Percentiles rank a stretch among this genome's conserved stretches.
phyloP scores from a whole-genome alignment of 2,113 vertebrate species.

The Gnathonemus echidnorhynchus region DNA sequence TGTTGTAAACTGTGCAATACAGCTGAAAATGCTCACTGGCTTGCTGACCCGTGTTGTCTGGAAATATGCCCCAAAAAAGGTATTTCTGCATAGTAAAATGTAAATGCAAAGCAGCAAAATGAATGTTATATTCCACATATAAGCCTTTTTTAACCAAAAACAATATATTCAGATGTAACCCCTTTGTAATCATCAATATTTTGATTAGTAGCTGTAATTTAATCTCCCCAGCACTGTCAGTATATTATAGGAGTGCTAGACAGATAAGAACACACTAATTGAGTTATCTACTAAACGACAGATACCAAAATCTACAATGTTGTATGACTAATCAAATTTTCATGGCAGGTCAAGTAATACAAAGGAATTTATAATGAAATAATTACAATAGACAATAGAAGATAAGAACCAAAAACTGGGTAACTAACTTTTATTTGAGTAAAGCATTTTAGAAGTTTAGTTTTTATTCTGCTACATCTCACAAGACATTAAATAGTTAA shows the following conservation, averaged over 20 bases:
- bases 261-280: slow-evolving; percentile 7
- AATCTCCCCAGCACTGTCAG: background rate
- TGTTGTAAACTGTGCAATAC: background rate
- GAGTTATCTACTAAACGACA: background rate
- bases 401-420: background rate
- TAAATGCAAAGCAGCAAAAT: background rate
- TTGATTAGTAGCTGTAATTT: background rate
- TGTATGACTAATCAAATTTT: background rate
- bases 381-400: background rate
- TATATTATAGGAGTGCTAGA: background rate
- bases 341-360: background rate
- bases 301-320: background rate
- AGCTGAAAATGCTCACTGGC: background rate
- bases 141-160: background rate
- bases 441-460: background rate
- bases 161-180: background rate
- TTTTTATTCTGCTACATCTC: background rate
- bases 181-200: background rate
- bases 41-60: background rate
- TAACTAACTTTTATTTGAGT: background rate
- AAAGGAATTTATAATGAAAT: background rate
- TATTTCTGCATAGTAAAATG: background rate
- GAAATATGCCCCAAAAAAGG: background rate
- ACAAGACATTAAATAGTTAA: background rate
- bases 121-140: background rate